Conservation (phyloP, 2,113 vertebrate genomes). For the Octodon degus region DNA sequence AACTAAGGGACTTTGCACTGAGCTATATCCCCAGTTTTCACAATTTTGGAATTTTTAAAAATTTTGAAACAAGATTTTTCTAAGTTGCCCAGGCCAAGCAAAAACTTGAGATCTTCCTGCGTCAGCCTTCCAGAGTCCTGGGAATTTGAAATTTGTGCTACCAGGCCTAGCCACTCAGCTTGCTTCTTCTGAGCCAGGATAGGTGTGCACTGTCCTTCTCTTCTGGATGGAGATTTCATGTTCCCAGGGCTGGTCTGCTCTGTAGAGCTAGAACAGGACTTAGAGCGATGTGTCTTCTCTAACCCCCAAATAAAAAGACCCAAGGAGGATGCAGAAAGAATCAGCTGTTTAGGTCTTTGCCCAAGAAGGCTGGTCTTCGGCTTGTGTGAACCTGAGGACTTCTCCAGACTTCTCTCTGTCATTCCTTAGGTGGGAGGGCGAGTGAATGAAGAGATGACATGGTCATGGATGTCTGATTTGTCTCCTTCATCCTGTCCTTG, state of each 20-base stretch:
- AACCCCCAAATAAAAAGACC: background rate
- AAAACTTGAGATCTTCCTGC: background rate
- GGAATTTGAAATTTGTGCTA: background rate
- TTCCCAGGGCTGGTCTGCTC: background rate
- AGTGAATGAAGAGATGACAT: background rate
- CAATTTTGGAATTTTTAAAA: too few relatives aligned
- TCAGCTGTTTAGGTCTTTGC: background rate
- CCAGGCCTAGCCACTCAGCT: too few relatives aligned
- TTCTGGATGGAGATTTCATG: background rate
- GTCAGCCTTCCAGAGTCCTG: background rate
- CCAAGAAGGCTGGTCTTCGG: too few relatives aligned
- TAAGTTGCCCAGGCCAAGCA: background rate
- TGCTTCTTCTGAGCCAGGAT: background rate
- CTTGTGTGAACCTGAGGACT: background rate
- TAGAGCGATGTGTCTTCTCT: too few relatives aligned
- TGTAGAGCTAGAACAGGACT: background rate
- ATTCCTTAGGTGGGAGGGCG: background rate
- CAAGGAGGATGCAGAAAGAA: background rate
- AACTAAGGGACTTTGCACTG: background rate
- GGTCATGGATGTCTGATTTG: too few relatives aligned
- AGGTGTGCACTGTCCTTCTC: background rate
- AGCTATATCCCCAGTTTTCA: background rate
- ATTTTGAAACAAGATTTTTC: background rate
- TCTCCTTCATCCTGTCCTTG: background rate
- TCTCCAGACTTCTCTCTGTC: background rate